phyloP scores from a whole-genome alignment of 2,888 invertebrate species.

The Miltochrista miniata region DNA sequence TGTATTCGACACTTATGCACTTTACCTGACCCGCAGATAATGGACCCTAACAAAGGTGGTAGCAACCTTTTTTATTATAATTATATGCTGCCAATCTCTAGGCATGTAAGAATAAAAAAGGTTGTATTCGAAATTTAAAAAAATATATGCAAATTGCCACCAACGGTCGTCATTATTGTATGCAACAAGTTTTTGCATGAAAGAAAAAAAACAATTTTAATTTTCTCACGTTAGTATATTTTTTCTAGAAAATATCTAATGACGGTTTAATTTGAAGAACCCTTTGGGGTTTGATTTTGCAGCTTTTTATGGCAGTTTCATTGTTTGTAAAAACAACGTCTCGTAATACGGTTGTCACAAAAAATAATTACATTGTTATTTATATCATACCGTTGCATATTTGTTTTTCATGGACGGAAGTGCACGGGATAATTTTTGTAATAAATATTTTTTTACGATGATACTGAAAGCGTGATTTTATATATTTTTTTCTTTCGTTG shows the following conservation, averaged over 20 bases:
- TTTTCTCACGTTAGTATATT: conserved; percentile 79
- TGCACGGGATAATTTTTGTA: no score
- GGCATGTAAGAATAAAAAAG: conserved; percentile 40
- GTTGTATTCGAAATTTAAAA: conserved; percentile 47
- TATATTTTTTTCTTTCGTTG: no score
- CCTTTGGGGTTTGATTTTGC: conserved; percentile 80
- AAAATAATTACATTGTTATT: conserved; percentile 78
- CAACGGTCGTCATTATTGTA: conserved; percentile 68
- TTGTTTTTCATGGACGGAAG: neutral
- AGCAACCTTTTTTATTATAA: conserved; percentile 66
- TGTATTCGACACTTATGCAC: conserved; percentile 72
- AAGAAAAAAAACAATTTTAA: conserved; percentile 70
- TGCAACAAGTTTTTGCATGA: conserved; percentile 48
- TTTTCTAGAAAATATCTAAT: conserved; percentile 74
- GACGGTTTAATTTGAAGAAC: conserved; percentile 82
- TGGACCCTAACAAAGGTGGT: conserved; percentile 59
- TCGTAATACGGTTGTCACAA: conserved; percentile 80
- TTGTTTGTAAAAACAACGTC: conserved; percentile 80
- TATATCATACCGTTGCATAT: conserved; percentile 63
- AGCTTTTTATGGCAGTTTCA: conserved; percentile 50
- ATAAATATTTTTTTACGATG: no score
- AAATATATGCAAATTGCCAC: conserved; percentile 70
- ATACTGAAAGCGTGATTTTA: no score
- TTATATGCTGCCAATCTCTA: conserved; percentile 64
- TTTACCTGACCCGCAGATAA: conserved; percentile 80